A percentile compares a stretch with the other conserved stretches of the same genome.
Evolutionary conservation across 1,140 invertebrate species (phyloP).

Genomic region (Papilio machaon): DNA sequence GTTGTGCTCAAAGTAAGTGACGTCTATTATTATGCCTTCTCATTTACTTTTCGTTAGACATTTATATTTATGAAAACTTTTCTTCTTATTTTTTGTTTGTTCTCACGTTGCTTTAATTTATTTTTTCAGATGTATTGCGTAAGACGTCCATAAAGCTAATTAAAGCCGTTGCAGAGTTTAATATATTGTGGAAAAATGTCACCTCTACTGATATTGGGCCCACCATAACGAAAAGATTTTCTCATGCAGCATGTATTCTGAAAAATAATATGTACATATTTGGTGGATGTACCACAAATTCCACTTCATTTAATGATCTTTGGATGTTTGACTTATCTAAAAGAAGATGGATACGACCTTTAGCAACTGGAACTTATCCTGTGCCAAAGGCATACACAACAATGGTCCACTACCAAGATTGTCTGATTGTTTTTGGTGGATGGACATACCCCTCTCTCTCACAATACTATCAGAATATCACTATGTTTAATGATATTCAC

Average conservation of each 20-base stretch:
- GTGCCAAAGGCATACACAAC: conserved; percentile 97
- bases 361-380: conserved; percentile 94
- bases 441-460: conserved; percentile 97
- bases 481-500: conserved; percentile 96
- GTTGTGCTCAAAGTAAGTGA: conserved; percentile 89
- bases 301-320: conserved; percentile 98
- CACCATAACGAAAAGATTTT: conserved; percentile 94
- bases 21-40: background rate
- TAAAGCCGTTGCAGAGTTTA: conserved; percentile 86
- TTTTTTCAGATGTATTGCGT: conserved; percentile 87
- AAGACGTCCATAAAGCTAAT: conserved; percentile 86
- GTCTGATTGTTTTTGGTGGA: conserved; percentile 95
- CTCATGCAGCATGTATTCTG: conserved; percentile 93
- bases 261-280: conserved; percentile 96
- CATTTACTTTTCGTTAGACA: conserved; percentile 13
- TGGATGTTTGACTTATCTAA: conserved; percentile 96
- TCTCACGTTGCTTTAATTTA: conserved; percentile 25
- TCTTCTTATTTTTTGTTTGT: background rate
- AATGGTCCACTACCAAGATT: conserved; percentile 93
- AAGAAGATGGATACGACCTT: conserved; percentile 90
- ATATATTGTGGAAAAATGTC: conserved; percentile 86
- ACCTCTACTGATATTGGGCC: conserved; percentile 82
- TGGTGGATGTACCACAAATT: conserved; percentile 96
- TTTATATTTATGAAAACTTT: conserved; percentile 15
- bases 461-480: conserved; percentile 93